phyloP scores from a whole-genome alignment of 2,888 invertebrate species.

The Pristionchus mayeri region DNA sequence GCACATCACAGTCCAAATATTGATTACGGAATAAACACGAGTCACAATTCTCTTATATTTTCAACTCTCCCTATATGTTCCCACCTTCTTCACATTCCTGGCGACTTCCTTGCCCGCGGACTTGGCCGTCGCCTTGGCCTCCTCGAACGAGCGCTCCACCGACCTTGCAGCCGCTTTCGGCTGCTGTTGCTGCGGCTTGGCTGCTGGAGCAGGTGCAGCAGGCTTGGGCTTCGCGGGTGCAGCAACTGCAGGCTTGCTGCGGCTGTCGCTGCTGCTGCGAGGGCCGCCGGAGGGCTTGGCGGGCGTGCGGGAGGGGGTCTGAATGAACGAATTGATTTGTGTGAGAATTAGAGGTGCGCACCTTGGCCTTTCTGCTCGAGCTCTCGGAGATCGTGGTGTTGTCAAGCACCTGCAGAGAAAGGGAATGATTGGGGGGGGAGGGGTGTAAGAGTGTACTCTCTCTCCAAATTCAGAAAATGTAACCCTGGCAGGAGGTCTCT shows the following conservation, averaged over 20 bases:
- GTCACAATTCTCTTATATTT: too few species aligned
- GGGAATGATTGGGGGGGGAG: too few species aligned
- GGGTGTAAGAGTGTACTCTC: too few species aligned
- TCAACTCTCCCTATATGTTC: too few species aligned
- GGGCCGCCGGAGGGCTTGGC: background rate
- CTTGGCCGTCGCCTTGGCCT: background rate
- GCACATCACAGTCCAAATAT: too few species aligned
- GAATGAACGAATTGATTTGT: too few species aligned
- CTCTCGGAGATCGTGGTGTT: background rate
- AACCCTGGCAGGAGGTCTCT: background rate
- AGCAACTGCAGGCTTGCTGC: background rate
- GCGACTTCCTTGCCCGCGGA: background rate
- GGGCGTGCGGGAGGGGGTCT: background rate
- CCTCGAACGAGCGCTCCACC: background rate
- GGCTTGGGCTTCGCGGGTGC: background rate
- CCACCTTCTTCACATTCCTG: conserved; percentile 20
- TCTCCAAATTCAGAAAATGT: too few species aligned
- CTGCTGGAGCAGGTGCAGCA: background rate
- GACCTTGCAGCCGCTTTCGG: background rate
- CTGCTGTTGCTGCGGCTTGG: background rate
- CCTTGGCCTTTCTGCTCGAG: background rate
- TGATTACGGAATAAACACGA: too few species aligned
- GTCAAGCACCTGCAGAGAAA: background rate
- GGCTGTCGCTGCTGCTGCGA: background rate
- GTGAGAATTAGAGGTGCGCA: background rate